Conservation (phyloP, 2,888 invertebrate genomes). For the Ariolimax columbianus region DNA sequence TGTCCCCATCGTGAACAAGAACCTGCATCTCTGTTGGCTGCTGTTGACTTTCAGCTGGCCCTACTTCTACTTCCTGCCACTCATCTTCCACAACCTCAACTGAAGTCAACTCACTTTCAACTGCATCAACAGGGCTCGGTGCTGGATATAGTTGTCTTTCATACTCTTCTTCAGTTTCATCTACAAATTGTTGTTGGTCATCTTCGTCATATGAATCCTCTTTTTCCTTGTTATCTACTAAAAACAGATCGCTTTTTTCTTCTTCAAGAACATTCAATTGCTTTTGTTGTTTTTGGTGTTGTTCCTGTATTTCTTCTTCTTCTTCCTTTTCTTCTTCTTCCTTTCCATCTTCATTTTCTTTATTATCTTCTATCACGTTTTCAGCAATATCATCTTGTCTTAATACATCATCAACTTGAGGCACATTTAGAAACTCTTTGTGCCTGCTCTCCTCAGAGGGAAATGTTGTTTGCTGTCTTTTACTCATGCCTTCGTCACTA, state of each 20-base stretch:
- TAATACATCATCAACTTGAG: neutral
- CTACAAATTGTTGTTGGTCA: neutral
- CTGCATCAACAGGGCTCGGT: no score
- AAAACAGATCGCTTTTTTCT: neutral
- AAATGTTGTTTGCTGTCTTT: no score
- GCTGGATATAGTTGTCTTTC: no score
- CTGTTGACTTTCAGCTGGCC: neutral
- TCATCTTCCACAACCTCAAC: no score
- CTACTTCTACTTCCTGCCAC: neutral
- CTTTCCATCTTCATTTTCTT: conserved; percentile 15
- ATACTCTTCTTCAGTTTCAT: neutral
- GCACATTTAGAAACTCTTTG: no score
- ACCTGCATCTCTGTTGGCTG: neutral
- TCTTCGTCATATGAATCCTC: conserved; percentile 19
- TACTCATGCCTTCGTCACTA: no score
- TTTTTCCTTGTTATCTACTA: neutral
- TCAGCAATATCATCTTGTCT: neutral
- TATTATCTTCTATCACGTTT: neutral
- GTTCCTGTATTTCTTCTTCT: neutral
- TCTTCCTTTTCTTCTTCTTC: neutral
- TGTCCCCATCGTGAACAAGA: neutral
- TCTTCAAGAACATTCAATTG: no score
- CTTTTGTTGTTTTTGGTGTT: no score
- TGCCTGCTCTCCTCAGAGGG: no score
- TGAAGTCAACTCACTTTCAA: no score